Evolutionary conservation across 2,113 vertebrate genomes (phyloP).

Genomic region (Ivindomyrus marchei): DNA sequence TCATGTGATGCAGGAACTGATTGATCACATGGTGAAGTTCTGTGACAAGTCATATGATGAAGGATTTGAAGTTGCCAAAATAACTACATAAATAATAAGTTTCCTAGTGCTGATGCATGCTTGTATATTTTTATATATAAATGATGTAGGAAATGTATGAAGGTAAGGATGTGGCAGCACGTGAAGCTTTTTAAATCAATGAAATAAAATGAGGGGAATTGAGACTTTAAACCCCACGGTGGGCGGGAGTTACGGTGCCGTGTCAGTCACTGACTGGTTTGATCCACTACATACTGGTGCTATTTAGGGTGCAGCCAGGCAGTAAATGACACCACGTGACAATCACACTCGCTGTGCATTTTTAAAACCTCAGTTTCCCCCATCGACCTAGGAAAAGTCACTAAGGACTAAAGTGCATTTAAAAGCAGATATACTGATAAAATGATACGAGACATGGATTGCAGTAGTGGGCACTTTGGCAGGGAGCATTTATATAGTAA

Average conservation of each 20-base stretch:
- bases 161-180: neutral
- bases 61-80: conserved; percentile 4
- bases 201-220: neutral
- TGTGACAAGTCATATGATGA: neutral
- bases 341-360: neutral
- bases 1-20: neutral
- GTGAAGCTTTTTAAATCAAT: neutral
- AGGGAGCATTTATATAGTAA: neutral
- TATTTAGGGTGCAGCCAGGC: neutral
- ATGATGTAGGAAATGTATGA: neutral
- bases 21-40: neutral
- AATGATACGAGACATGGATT: neutral
- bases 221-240: neutral
- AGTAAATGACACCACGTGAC: neutral
- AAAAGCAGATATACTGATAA: neutral
- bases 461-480: neutral
- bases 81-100: neutral
- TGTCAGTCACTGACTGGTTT: neutral
- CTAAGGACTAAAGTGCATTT: neutral
- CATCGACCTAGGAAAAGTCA: neutral
- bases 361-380: neutral
- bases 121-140: conserved; percentile 3
- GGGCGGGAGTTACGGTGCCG: neutral
- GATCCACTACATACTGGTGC: neutral
- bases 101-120: neutral